Evolutionary conservation across 2,888 invertebrate species (phyloP).

Genomic region (Rhopalosiphum nymphaeae): DNA sequence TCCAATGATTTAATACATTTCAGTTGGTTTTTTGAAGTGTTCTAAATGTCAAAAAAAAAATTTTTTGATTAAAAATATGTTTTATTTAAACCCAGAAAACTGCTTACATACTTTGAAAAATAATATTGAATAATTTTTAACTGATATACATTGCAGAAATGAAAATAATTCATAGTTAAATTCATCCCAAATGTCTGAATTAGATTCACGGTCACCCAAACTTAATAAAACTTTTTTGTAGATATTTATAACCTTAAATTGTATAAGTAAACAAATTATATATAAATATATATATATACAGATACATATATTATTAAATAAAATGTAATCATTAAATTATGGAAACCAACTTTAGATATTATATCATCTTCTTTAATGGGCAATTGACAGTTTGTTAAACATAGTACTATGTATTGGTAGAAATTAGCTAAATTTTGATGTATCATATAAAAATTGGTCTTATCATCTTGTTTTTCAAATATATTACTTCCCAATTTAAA

Average conservation of each 20-base stretch:
- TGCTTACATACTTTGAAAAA: slow-evolving; percentile 24
- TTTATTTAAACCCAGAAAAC: neutral
- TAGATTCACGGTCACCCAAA: slow-evolving; percentile 76
- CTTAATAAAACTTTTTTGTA: slow-evolving; percentile 80
- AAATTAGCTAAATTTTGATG: slow-evolving; percentile 86
- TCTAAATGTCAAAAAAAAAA: neutral
- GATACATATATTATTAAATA: neutral
- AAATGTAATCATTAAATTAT: neutral
- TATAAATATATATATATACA: too few species aligned
- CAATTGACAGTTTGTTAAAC: neutral
- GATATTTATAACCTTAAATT: slow-evolving; percentile 73
- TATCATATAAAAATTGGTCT: slow-evolving; percentile 83
- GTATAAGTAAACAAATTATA: too few species aligned
- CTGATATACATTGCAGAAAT: slow-evolving; percentile 75
- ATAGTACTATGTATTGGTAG: slow-evolving; percentile 78
- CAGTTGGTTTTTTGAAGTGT: slow-evolving; percentile 75
- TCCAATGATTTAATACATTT: slow-evolving; percentile 83
- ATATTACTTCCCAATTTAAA: slow-evolving; percentile 76
- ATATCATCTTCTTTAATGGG: slow-evolving; percentile 23
- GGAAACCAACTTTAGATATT: neutral
- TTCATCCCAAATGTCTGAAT: slow-evolving; percentile 82
- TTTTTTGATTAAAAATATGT: neutral
- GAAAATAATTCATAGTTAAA: slow-evolving; percentile 90
- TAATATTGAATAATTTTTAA: slow-evolving; percentile 74
- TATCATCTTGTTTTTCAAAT: slow-evolving; percentile 80